Base-by-base conservation (phyloP, 2,113 vertebrate species). In the Hyaena hyaena region DNA sequence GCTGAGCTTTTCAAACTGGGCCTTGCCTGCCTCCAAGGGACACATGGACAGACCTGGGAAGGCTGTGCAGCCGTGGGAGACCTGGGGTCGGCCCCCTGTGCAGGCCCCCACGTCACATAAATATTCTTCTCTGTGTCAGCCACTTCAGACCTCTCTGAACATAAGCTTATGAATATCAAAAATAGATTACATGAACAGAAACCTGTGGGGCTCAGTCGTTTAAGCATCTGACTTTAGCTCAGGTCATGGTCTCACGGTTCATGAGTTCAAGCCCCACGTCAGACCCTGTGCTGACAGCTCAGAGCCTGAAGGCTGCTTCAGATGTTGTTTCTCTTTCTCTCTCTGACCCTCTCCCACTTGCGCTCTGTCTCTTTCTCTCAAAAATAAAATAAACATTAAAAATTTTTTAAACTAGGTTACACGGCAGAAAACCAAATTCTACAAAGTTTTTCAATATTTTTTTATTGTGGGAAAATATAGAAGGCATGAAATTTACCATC, bases 51-150 rank as follows among this genome's bases (percentile, higher is more conserved):
- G 23, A 24, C 6, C 4, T 11, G 21, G 23, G 53, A 31, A 73
- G 66, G 55, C n/a, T 4, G 1, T 28, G 16, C 11, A 10, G 50
- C 17, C 0, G 0, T 1, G 10, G 90, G 39, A 28, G 10, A 15
- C 4, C 24, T 33, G 33, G 7, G 53, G 39, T 16, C 23, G 2
- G 28, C 23, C 2, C 26, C 24, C 10, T 11, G 23, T 15, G 39
- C 33, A 66, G 63, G 39, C 23, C 33, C 35, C 39, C 45, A 1
- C 39, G 14, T 63, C 55, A 15, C 28, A 23, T 14, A 15, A 35
- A 31, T 35, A 21, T 79, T 50, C 76, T 21, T 65, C 43, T 39
- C 0, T 26, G 26, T 21, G 53, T 43, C 39, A 5, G 5, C 24
- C 74, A 39, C 17, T 33, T 39, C 21, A 65, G 35, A 53, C 55